Evolutionary conservation across 2,113 vertebrate genomes (phyloP).

Genomic region (Brachyistius frenatus): DNA sequence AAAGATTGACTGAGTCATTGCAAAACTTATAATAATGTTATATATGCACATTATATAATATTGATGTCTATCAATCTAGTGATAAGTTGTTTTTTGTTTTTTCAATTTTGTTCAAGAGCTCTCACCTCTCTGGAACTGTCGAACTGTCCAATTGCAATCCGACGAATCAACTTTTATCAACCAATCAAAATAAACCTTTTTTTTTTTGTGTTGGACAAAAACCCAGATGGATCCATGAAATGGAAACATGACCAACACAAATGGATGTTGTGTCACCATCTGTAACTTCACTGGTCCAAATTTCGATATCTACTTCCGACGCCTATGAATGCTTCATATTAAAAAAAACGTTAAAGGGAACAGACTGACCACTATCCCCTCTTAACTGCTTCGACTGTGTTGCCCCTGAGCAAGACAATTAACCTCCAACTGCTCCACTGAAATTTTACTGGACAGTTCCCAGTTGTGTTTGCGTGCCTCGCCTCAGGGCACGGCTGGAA

Average conservation of each 20-base stretch:
- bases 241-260: constrained; percentile 15
- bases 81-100: not conserved
- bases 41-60: not conserved
- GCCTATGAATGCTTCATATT: not conserved
- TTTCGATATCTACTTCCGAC: not conserved
- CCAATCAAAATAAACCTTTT: not conserved
- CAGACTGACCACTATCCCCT: constrained; percentile 36
- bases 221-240: constrained; percentile 8
- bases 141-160: not conserved
- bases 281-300: constrained; percentile 2
- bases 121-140: not conserved
- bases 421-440: constrained; percentile 49
- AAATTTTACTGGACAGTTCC: constrained; percentile 43
- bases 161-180: not conserved
- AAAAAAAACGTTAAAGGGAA: constrained; percentile 32
- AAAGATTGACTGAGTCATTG: constrained; percentile 16
- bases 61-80: not conserved
- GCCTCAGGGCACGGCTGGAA: constrained; percentile 52
- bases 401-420: constrained; percentile 54
- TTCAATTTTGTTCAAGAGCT: not conserved
- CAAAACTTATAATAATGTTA: constrained; percentile 1
- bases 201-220: constrained; percentile 20
- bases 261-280: constrained; percentile 10
- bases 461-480: constrained; percentile 31
- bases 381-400: constrained; percentile 12